phyloP scores from a whole-genome alignment of 2,113 vertebrate genomes.

The Herpailurus yagouaroundi region DNA sequence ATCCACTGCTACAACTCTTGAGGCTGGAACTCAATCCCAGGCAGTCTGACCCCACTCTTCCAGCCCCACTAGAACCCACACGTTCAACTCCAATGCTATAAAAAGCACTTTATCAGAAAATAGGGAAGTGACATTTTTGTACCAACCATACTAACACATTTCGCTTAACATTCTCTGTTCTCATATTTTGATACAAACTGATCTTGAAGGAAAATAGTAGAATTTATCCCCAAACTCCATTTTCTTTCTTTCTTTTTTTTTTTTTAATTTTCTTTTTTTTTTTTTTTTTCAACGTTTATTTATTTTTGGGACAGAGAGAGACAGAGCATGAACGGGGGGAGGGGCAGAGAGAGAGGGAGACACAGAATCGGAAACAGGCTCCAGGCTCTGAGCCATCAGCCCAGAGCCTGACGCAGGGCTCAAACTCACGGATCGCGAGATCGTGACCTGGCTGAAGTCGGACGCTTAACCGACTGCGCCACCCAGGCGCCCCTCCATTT shows the following conservation, averaged over 20 bases:
- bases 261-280: too few species aligned
- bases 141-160: slow-evolving; percentile 43
- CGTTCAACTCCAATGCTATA: not conserved
- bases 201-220: slow-evolving; percentile 1
- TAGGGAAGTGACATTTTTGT: slow-evolving; percentile 62
- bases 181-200: slow-evolving; percentile 5
- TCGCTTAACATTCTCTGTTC: not conserved
- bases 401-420: too few species aligned
- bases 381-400: too few species aligned
- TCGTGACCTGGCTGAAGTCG: too few species aligned
- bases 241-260: too few species aligned
- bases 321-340: too few species aligned
- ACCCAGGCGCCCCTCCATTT: not conserved
- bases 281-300: too few species aligned
- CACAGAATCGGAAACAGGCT: too few species aligned
- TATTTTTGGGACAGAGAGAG: too few species aligned
- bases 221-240: not conserved
- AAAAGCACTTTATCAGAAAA: not conserved
- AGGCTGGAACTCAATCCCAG: not conserved
- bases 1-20: not conserved
- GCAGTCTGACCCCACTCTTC: not conserved
- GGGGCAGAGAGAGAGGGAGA: too few species aligned
- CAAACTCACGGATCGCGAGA: too few species aligned
- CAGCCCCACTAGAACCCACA: not conserved
- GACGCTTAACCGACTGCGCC: too few species aligned